phyloP scores from a whole-genome alignment of 2,113 vertebrate genomes.

The Gadus chalcogrammus region DNA sequence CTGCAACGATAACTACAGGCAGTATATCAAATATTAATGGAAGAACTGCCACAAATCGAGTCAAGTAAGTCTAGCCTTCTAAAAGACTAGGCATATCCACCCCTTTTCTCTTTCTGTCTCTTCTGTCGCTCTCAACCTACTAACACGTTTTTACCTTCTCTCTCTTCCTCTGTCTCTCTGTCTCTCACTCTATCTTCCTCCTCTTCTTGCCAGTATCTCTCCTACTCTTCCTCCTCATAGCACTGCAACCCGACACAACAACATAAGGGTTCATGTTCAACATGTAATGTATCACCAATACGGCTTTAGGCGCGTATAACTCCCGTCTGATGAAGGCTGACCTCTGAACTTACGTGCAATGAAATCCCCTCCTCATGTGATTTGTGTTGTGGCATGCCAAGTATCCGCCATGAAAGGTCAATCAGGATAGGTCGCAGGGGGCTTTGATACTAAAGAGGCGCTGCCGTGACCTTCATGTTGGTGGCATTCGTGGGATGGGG shows the following conservation, averaged over 20 bases:
- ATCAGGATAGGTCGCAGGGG: slow-evolving; percentile 45
- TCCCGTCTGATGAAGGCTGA: slow-evolving; percentile 21
- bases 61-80: slow-evolving; percentile 28
- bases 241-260: background rate
- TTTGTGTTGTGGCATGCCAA: slow-evolving; percentile 35
- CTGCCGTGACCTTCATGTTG: slow-evolving; percentile 62
- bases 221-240: background rate
- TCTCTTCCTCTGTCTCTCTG: slow-evolving; percentile 1
- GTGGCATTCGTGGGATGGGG: slow-evolving; percentile 46
- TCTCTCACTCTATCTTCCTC: background rate
- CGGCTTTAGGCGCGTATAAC: slow-evolving; percentile 14
- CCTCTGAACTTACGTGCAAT: slow-evolving; percentile 33
- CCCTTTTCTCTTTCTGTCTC: slow-evolving; percentile 9
- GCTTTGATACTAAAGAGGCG: slow-evolving; percentile 48
- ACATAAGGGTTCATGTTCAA: too few relatives aligned
- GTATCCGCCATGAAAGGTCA: slow-evolving; percentile 65
- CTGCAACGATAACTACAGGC: slow-evolving; percentile 49
- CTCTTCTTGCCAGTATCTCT: background rate
- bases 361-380: slow-evolving; percentile 14
- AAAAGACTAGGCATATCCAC: slow-evolving; percentile 21
- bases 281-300: too few relatives aligned
- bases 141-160: background rate
- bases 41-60: slow-evolving; percentile 32
- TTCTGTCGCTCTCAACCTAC: slow-evolving; percentile 13
- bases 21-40: slow-evolving; percentile 57